A percentile compares a stretch with the other conserved stretches of the same genome.
Conservation (phyloP, 2,888 invertebrate genomes). For the Lepidochrysops patricia region DNA sequence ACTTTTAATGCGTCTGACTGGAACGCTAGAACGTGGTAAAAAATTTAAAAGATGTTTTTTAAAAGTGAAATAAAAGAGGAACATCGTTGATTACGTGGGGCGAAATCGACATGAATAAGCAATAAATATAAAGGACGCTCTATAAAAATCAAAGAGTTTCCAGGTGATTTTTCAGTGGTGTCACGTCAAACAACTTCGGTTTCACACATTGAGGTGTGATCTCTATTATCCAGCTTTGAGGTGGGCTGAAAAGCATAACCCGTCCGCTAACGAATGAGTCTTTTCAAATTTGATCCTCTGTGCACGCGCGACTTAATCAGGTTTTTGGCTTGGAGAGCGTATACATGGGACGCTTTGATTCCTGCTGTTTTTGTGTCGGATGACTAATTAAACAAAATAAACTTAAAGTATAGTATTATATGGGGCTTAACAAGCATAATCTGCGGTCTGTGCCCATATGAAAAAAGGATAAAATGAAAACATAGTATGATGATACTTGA, state of each 20-base stretch:
- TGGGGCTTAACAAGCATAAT: no score
- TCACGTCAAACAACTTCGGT: conserved; percentile 1
- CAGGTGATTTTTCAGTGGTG: conserved; percentile 1
- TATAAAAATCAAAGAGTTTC: conserved; percentile 2
- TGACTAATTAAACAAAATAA: conserved; percentile 1
- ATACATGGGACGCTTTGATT: neutral
- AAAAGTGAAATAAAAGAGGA: neutral
- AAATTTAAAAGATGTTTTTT: neutral
- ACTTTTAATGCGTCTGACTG: neutral
- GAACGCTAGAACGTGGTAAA: neutral
- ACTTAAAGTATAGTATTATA: no score
- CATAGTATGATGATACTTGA: no score
- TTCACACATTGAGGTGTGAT: conserved; percentile 12
- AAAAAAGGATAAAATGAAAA: no score
- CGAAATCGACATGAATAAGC: neutral
- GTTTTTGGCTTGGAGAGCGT: neutral
- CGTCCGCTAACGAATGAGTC: conserved; percentile 10
- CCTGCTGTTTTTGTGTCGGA: neutral
- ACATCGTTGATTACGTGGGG: neutral
- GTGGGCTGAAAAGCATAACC: neutral
- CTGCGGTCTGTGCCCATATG: no score
- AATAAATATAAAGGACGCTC: neutral
- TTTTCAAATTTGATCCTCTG: conserved; percentile 6
- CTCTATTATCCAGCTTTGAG: conserved; percentile 4
- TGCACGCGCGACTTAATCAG: conserved; percentile 5